Base-by-base conservation (phyloP, 1,140 invertebrate genomes). In the Colletes gigas region DNA sequence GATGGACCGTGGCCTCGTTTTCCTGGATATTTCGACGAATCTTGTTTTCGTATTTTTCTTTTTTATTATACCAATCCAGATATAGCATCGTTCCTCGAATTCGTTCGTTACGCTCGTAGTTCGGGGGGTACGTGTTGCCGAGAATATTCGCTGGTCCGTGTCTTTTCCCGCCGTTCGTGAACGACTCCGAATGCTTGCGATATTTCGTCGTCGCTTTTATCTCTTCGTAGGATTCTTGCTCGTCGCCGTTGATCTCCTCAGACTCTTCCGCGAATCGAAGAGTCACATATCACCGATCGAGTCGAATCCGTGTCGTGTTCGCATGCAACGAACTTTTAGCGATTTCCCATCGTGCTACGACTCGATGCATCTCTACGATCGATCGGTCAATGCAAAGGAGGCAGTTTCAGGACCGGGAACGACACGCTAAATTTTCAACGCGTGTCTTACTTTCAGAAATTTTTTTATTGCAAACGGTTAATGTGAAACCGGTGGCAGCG, bases 381-480 rank as follows among this genome's bases (percentile, higher is more conserved):
- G 78, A 85, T 75, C 68, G 62, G 44, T 41, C 41, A 44, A 73
- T 72, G 76, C 52, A 47, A 74, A 84, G 77, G 63, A 80, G 55
- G 67, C 65, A 77, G 73, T 81, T 83, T 88, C 76, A 44, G 55
- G 74, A 73, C 66, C 57, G 17, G 57, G 60, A 69, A 78, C 10
- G 10, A 60, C 57, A 52, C 55, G 63, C 44, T 65, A 57, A 39
- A 67, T 83, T 63, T 54, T 52, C 73, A 2, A 7, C 15, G 44
- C 17, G 21, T 47, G 41, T 12, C 52, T 59, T 86, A 88, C 83
- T 90, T 83, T 69, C 87, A 88, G 89, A 88, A 81, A 88, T 88
- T 77, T 82, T 85, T 82, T 82, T 60, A 65, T 81, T 81, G 65
- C 59, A 21, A 59, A 44, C 57, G 39, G 74, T 78, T 85, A 78